A percentile compares a stretch with the other conserved stretches of the same genome.
phyloP scores from a whole-genome alignment of 1,140 invertebrate genomes.

The Brachionus paranguensis region DNA sequence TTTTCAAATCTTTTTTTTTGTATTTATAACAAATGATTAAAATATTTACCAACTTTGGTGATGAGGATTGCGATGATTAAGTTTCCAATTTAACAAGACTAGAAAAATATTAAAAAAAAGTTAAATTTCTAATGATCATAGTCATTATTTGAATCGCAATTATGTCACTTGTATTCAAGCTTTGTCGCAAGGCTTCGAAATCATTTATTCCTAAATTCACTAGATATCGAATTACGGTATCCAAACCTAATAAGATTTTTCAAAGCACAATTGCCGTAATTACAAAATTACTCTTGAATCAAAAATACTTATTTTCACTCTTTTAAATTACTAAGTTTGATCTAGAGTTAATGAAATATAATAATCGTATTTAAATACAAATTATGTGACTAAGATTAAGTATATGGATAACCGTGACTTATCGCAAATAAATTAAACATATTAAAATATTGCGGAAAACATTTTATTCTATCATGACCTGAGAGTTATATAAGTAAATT shows the following conservation, averaged over 20 bases:
- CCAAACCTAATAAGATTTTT: neutral
- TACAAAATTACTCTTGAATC: neutral
- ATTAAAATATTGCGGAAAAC: neutral
- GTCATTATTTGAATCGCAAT: neutral
- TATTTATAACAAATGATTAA: neutral
- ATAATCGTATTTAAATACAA: neutral
- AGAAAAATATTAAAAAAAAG: conserved; percentile 5
- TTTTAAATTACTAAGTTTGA: neutral
- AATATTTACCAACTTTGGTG: conserved; percentile 3
- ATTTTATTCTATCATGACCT: neutral
- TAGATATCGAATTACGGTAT: conserved; percentile 15
- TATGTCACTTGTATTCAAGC: neutral
- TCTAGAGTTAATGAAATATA: neutral
- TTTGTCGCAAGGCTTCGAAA: neutral
- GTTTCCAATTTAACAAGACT: conserved; percentile 13
- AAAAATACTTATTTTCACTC: neutral
- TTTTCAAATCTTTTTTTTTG: neutral
- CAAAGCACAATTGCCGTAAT: neutral
- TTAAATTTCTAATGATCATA: conserved; percentile 27
- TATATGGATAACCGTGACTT: neutral
- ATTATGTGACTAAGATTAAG: neutral
- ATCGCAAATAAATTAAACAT: neutral
- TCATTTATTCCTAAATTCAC: neutral
- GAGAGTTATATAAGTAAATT: neutral
- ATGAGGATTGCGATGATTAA: neutral